These are phyloP conservation scores for Ectropis grisescens DNA, from an alignment of 1,140 invertebrate species.

Conservation along the genomic window DNA sequence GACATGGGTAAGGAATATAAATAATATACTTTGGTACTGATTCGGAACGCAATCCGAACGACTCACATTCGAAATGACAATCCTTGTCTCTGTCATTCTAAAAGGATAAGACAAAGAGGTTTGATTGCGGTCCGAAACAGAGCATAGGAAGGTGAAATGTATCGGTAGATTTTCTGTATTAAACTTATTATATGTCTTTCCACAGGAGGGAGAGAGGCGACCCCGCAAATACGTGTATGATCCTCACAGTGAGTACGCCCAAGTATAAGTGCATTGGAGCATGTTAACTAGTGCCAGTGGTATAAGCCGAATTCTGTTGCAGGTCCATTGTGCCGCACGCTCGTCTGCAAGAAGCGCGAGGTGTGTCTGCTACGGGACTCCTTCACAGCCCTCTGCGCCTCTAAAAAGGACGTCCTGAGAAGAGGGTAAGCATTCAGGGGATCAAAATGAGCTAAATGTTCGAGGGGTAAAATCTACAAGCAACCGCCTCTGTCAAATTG, in stretches of 20 bases:
- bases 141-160: too few relatives aligned
- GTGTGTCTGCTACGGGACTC: conserved; percentile 87
- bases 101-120: too few relatives aligned
- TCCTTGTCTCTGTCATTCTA: too few relatives aligned
- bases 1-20: neutral
- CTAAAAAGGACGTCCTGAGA: conserved; percentile 86
- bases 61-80: too few relatives aligned
- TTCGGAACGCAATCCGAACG: too few relatives aligned
- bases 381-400: conserved; percentile 89
- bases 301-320: conserved; percentile 14
- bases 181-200: conserved; percentile 6
- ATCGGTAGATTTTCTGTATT: too few relatives aligned
- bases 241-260: conserved; percentile 39
- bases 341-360: conserved; percentile 91
- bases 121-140: too few relatives aligned
- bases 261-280: too few relatives aligned
- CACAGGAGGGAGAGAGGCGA: conserved; percentile 28
- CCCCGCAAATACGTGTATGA: conserved; percentile 45
- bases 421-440: conserved; percentile 88
- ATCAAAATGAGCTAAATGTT: too few relatives aligned
- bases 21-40: neutral
- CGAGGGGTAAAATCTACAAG: too few relatives aligned
- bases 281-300: neutral
- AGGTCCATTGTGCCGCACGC: conserved; percentile 88
- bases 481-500: conserved; percentile 3